phyloP scores from a whole-genome alignment of 2,888 invertebrate species.

The Limnephilus rhombicus region DNA sequence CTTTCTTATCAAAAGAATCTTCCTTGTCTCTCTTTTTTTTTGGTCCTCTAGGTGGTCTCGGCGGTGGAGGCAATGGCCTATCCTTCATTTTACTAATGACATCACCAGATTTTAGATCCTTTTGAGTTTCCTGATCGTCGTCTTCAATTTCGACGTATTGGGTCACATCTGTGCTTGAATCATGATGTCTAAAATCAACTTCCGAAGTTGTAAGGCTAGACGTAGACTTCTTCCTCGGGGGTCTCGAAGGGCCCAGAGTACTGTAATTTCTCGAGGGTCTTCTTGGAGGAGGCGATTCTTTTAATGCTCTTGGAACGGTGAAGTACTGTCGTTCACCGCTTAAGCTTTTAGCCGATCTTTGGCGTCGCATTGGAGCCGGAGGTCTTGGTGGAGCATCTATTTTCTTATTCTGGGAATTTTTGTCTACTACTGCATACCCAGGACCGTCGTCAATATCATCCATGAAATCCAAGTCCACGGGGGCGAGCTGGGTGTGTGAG shows the following conservation, averaged over 20 bases:
- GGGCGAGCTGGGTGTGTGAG: conserved; percentile 71
- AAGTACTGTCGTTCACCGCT: conserved; percentile 81
- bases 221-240: conserved; percentile 81
- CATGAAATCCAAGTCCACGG: conserved; percentile 71
- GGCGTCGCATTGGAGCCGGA: conserved; percentile 79
- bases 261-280: conserved; percentile 80
- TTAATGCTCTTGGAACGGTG: conserved; percentile 79
- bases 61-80: conserved; percentile 91
- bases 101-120: conserved; percentile 85
- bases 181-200: conserved; percentile 76
- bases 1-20: conserved; percentile 68
- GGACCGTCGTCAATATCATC: conserved; percentile 76
- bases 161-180: conserved; percentile 74
- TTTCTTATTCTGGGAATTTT: conserved; percentile 73
- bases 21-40: conserved; percentile 71
- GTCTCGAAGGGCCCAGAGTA: conserved; percentile 79
- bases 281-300: conserved; percentile 75
- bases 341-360: conserved; percentile 78
- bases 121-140: conserved; percentile 78
- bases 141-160: conserved; percentile 82
- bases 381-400: conserved; percentile 77
- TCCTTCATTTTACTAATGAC: conserved; percentile 90
- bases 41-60: conserved; percentile 86
- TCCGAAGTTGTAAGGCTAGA: conserved; percentile 77
- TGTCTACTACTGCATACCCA: conserved; percentile 89